A percentile compares a stretch with the other conserved stretches of the same genome.
phyloP scores from a whole-genome alignment of 2,888 invertebrate species.

The Rhagonycha lutea region DNA sequence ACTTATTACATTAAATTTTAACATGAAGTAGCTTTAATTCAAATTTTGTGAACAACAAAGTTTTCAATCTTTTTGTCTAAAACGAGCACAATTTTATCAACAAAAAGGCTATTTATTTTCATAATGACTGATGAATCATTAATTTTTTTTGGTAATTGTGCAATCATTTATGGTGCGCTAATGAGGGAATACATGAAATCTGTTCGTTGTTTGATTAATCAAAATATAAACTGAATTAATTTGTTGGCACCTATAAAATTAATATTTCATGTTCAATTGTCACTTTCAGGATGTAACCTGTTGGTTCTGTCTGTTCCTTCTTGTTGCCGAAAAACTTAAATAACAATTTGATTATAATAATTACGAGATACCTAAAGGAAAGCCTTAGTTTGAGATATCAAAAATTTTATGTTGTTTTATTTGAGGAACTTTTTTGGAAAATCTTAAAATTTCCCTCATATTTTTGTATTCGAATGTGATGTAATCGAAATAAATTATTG shows the following conservation, averaged over 20 bases:
- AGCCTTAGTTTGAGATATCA: too few species aligned
- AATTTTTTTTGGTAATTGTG: not conserved
- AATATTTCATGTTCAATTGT: not conserved
- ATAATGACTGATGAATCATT: too few species aligned
- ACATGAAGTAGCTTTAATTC: too few species aligned
- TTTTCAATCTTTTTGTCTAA: too few species aligned
- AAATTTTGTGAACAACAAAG: too few species aligned
- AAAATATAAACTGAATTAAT: not conserved
- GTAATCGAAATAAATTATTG: not conserved
- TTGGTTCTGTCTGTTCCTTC: not conserved
- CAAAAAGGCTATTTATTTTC: too few species aligned
- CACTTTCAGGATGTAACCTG: not conserved
- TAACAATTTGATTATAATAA: not conserved
- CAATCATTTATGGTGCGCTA: not conserved
- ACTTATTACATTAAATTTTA: too few species aligned
- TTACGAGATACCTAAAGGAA: not conserved
- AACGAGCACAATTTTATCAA: not conserved
- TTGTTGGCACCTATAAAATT: not conserved
- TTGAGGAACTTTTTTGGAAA: too few species aligned
- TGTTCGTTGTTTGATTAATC: not conserved
- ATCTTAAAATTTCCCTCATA: too few species aligned
- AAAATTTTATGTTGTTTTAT: too few species aligned
- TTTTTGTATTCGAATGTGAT: not conserved
- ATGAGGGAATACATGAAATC: not conserved
- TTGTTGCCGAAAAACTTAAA: not conserved